Evolutionary conservation across 1,140 invertebrate species (phyloP), one percentile per base, ranked within the genome.

Genomic region (Pogonognathellus flavescens): DNA sequence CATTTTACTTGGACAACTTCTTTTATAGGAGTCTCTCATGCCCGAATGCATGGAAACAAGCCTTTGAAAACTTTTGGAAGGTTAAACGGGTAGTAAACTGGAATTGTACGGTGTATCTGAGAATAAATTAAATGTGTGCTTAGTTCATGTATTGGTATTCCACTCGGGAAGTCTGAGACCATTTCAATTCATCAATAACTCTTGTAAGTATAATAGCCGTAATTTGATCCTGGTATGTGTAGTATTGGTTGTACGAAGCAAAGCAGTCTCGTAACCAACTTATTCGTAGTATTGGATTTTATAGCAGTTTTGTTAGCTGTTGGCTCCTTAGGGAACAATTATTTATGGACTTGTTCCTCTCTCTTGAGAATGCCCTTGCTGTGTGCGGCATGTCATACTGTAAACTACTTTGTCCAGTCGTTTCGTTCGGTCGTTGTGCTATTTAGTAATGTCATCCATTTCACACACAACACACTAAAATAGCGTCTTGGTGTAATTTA

Each of bases 221-320:
- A 41, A 41, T 41, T 41, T 41, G 31, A 41, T 1, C 31, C 31
- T 41, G 16, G 41, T 76, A 41, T 41, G 6, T 41, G 1, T 41
- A 6, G 31, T 41, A 41, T 41, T 41, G 31, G 31, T 41, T 41
- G 31, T 41, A 41, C 31, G 41, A 72, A 13, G 66, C 41, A 49
- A 49, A 18, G 70, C 14, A 41, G 31, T 41, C n/a, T n/a, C 6
- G 49, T 49, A 76, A 31, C 18, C 70, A 66, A 66, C 62, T 20
- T 25, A 66, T 66, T 25, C 62, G 14, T 25, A 66, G 62, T 25
- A 25, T 76, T 18, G 16, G 70, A 76, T 76, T 76, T 76, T 76
- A 76, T 76, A 31, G 70, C 41, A 31, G 70, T 76, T 76, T 76
- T 76, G 70, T 76, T 76, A 25, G 66, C 66, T 70, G 66, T 70